phyloP scores from a whole-genome alignment of 2,888 invertebrate species.

The Rhagonycha lutea region DNA sequence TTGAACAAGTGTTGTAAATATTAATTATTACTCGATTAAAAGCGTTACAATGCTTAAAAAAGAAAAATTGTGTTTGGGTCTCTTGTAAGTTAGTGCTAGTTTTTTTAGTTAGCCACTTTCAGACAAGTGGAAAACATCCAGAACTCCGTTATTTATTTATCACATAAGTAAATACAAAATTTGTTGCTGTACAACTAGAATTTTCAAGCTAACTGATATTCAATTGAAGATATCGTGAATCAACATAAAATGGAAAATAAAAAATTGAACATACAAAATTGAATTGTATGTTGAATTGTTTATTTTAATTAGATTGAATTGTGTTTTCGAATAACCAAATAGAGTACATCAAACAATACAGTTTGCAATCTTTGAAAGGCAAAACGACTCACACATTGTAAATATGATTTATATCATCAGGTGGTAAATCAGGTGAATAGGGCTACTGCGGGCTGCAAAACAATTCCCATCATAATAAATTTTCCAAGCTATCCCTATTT shows the following conservation, averaged over 20 bases:
- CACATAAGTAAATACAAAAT: slow-evolving; percentile 4
- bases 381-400: background rate
- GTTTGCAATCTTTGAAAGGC: background rate
- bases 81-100: background rate
- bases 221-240: background rate
- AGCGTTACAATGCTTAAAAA: background rate
- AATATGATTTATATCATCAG: background rate
- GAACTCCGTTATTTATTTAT: slow-evolving; percentile 13
- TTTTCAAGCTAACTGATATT: background rate
- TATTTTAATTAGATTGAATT: background rate
- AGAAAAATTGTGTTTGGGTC: background rate
- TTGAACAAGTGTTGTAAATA: background rate
- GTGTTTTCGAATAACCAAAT: background rate
- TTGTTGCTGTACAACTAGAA: background rate
- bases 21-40: background rate
- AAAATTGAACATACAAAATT: background rate
- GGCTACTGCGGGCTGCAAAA: background rate
- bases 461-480: background rate
- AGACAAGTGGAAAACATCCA: slow-evolving; percentile 19
- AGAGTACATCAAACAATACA: background rate
- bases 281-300: background rate
- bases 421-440: background rate
- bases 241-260: background rate
- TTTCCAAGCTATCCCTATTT: background rate
- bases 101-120: slow-evolving; percentile 14